Conservation (phyloP, 2,888 invertebrate genomes). For the Shargacucullia verbasci region DNA sequence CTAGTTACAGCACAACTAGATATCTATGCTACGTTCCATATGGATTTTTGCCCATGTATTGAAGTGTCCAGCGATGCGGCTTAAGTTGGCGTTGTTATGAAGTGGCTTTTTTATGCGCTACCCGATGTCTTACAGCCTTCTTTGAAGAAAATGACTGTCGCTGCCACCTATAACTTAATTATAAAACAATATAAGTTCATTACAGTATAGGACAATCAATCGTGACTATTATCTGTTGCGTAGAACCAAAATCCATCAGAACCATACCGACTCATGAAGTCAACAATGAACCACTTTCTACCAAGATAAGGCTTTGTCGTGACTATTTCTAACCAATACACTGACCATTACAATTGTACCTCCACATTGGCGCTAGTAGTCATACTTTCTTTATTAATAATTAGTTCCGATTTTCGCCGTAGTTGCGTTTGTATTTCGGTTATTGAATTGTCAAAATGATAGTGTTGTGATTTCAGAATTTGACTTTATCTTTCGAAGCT, state of each 20-base stretch:
- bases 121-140: no score
- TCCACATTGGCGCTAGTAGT: slow-evolving; percentile 52
- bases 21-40: no score
- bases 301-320: slow-evolving; percentile 67
- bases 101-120: no score
- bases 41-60: no score
- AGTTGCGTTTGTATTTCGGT: slow-evolving; percentile 10
- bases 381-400: slow-evolving; percentile 34
- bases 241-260: slow-evolving; percentile 75
- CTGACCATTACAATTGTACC: slow-evolving; percentile 55
- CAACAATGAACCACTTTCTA: slow-evolving; percentile 86
- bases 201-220: slow-evolving; percentile 75
- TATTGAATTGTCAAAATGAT: slow-evolving; percentile 48
- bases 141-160: slow-evolving; percentile 11
- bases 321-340: slow-evolving; percentile 71
- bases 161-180: slow-evolving; percentile 57
- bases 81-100: no score
- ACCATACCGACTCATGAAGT: slow-evolving; percentile 73
- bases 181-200: slow-evolving; percentile 63
- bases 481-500: slow-evolving; percentile 40
- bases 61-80: no score
- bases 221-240: slow-evolving; percentile 79
- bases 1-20: no score
- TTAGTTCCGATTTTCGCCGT: slow-evolving; percentile 46
- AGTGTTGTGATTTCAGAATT: slow-evolving; percentile 37